Evolutionary conservation across 2,113 vertebrate species (phyloP), one percentile per base, ranked within the genome.

Genomic region (Sminthopsis crassicaudata): DNA sequence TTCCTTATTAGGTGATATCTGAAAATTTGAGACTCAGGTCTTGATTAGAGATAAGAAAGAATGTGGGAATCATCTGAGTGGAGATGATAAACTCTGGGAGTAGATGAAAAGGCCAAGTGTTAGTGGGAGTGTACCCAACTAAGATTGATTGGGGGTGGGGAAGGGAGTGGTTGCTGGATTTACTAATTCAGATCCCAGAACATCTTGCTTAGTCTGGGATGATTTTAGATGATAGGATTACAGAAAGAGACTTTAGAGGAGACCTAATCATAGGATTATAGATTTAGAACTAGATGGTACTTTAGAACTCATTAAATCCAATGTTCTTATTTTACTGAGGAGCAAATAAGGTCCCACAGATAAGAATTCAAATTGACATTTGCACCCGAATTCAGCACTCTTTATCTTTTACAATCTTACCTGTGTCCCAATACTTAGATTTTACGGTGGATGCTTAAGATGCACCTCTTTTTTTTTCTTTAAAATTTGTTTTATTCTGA

Each of bases 161-260:
- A 89, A 92, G 89, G 16, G 60, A 48, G 46, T 27, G 30, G 91
- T 67, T 14, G 50, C 53, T 50, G 50, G 46, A 22, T 52, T n/a
- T 94, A 16, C 76, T 50, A 19, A 89, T 10, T 91, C 30, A 50
- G 76, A 36, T 60, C 52, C 51, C n/a, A 23, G 3, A 57, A 24
- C 3, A 3, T 46, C 23, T 90, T 24, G 57, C 10, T 54, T 67
- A 54, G 30, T 25, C 84, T 46, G 24, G 46, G 26, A 46, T n/a
- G 53, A 91, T 88, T 96, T 92, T 90, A 36, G 89, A 55, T 90
- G 36, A 22, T 84, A 42, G 36, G 67, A 22, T 22, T n/a, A 76
- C 36, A 76, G n/a, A 42, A 84, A 23, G 57, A 67, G n/a, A 84
- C 60, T 14, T n/a, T 76, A 19, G 60, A 76, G 60, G 36, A 16